phyloP scores from a whole-genome alignment of 1,140 invertebrate species.

The Harlomillsia oculata region DNA sequence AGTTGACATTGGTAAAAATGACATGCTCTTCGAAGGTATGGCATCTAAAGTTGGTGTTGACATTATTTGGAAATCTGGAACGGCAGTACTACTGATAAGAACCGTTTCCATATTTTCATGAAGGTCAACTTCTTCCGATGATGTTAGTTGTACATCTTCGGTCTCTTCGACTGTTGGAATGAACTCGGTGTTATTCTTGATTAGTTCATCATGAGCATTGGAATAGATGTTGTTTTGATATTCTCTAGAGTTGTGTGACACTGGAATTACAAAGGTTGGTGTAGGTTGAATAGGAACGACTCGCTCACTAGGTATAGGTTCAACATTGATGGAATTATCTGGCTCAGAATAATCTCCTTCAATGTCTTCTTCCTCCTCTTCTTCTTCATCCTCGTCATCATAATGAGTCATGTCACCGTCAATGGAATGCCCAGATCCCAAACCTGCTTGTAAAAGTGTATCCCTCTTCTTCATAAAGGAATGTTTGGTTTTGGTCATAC shows the following conservation, averaged over 20 bases:
- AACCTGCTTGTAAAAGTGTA: too few relatives aligned
- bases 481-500: too few relatives aligned
- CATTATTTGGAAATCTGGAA: too few relatives aligned
- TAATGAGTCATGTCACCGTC: constrained; percentile 4
- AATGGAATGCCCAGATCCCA: too few relatives aligned
- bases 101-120: neutral
- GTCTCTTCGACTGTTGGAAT: neutral
- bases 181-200: neutral
- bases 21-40: too few relatives aligned
- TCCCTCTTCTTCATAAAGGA: too few relatives aligned
- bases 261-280: neutral
- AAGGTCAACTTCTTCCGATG: neutral
- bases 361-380: constrained; percentile 3
- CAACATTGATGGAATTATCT: neutral
- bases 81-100: neutral
- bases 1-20: too few relatives aligned
- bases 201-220: neutral
- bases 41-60: too few relatives aligned
- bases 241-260: neutral
- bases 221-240: neutral
- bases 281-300: neutral
- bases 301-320: neutral
- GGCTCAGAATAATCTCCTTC: neutral
- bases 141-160: neutral
- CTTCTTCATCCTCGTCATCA: constrained; percentile 9